Percentiles rank a stretch among this genome's conserved stretches.
Evolutionary conservation across 1,140 invertebrate genomes (phyloP).

Genomic region (Penaeus japonicus): DNA sequence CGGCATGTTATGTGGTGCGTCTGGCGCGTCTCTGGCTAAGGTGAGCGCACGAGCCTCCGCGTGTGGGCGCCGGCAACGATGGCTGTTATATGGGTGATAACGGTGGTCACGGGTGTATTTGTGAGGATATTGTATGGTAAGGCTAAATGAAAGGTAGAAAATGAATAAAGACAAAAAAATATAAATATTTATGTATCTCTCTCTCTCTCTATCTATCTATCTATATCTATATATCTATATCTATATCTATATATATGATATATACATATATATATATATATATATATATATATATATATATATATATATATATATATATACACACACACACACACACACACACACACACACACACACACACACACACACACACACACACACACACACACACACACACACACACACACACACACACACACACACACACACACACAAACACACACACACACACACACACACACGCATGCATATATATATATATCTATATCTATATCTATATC

Average conservation of each 20-base stretch:
- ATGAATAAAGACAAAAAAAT: too few species aligned
- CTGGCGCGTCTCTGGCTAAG: too few species aligned
- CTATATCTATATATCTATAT: too few species aligned
- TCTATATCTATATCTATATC: not conserved
- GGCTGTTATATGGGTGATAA: too few species aligned
- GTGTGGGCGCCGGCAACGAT: too few species aligned
- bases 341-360: not conserved
- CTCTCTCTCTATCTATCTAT: not conserved
- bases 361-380: not conserved
- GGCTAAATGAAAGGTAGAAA: too few species aligned
- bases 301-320: conserved; percentile 6
- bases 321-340: not conserved
- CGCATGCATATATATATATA: not conserved
- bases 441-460: not conserved
- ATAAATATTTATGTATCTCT: too few species aligned
- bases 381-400: not conserved
- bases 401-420: not conserved
- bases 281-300: not conserved
- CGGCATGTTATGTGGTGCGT: too few species aligned
- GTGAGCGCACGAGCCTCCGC: too few species aligned
- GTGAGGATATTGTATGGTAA: too few species aligned
- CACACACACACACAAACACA: not conserved
- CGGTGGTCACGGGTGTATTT: too few species aligned
- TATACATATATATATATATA: not conserved
- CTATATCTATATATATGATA: not conserved